Evolutionary conservation across 2,113 vertebrate genomes (phyloP).

Genomic region (Rattus norvegicus): DNA sequence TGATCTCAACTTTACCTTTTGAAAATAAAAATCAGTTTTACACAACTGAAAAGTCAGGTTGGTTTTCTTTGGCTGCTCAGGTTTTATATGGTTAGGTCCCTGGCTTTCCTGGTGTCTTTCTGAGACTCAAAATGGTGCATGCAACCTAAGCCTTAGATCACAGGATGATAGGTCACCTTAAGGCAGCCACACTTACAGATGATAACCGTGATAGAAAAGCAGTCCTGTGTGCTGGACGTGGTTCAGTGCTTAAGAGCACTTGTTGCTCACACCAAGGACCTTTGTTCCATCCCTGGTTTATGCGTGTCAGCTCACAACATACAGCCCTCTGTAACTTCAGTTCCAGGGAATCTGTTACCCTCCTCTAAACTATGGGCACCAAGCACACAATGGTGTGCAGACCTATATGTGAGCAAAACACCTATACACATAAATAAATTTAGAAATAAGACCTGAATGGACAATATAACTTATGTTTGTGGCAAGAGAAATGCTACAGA

Average conservation of each 20-base stretch:
- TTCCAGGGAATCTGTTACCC: neutral
- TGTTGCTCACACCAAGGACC: neutral
- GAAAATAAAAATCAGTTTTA: neutral
- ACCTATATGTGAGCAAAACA: neutral
- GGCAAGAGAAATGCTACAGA: neutral
- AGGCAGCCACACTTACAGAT: conserved; percentile 1
- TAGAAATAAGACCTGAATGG: neutral
- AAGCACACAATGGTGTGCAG: neutral
- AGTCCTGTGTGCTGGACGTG: neutral
- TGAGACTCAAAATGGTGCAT: neutral
- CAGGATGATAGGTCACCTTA: neutral
- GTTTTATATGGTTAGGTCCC: neutral
- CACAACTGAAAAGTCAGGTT: neutral
- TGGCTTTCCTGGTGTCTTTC: neutral
- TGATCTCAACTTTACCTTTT: neutral
- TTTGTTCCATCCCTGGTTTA: neutral
- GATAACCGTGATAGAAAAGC: neutral
- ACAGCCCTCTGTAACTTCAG: neutral
- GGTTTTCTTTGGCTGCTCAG: neutral
- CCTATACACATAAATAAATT: neutral
- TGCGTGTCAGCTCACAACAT: neutral
- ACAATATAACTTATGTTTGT: neutral
- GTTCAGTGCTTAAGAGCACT: neutral
- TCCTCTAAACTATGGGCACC: neutral
- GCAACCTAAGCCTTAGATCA: neutral